Conservation (phyloP, 2,797 vertebrate genomes). For the Labeo calbasu region DNA sequence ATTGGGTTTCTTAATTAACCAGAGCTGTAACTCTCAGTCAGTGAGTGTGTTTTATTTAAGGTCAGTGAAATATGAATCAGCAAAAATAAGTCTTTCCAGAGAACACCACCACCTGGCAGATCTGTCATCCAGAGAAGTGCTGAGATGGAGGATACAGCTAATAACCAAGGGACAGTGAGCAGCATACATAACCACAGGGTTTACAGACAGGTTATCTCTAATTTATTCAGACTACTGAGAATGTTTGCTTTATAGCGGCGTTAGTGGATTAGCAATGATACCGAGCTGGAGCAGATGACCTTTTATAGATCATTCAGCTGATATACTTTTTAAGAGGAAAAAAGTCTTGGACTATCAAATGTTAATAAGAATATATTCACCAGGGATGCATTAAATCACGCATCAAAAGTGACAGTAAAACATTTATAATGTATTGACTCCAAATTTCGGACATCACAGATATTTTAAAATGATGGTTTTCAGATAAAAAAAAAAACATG, state of each 20-base stretch:
- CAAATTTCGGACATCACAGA: background rate
- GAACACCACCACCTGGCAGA: slow-evolving; percentile 45
- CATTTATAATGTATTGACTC: background rate
- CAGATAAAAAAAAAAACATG: background rate
- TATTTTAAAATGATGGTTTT: background rate
- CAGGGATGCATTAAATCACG: too few species aligned
- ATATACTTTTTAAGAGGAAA: background rate
- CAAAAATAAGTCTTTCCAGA: slow-evolving; percentile 38
- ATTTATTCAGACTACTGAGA: slow-evolving; percentile 27
- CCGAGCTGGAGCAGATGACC: background rate
- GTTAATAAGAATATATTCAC: background rate
- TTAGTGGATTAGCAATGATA: slow-evolving; percentile 9
- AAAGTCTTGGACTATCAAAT: background rate
- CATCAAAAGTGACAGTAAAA: too few species aligned
- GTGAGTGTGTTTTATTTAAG: slow-evolving; percentile 39
- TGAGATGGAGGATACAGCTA: slow-evolving; percentile 45
- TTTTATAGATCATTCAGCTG: slow-evolving; percentile 5
- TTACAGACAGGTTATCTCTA: slow-evolving; percentile 38
- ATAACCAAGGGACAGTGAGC: slow-evolving; percentile 34
- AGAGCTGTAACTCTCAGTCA: slow-evolving; percentile 29
- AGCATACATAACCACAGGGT: slow-evolving; percentile 39
- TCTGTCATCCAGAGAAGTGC: slow-evolving; percentile 45
- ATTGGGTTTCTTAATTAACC: slow-evolving; percentile 43
- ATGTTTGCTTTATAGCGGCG: slow-evolving; percentile 20
- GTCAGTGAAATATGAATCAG: slow-evolving; percentile 58